Evolutionary conservation across 2,888 invertebrate species (phyloP).

Genomic region (Rugalucina vietnamica): DNA sequence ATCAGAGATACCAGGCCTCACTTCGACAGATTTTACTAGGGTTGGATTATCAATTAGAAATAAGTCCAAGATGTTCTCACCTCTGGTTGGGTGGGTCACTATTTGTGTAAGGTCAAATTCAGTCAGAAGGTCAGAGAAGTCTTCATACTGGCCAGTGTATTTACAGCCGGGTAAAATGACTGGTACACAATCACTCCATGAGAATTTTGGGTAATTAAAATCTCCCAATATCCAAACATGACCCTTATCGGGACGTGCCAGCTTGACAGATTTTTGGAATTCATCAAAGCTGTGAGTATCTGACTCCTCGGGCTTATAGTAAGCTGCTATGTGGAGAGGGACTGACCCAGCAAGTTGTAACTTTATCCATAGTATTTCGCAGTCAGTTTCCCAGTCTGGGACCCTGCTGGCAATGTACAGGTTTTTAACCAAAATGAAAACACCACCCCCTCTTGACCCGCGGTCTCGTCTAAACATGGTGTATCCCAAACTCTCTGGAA

Average conservation of each 20-base stretch:
- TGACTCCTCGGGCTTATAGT: background rate
- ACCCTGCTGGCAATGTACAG: slow-evolving; percentile 6
- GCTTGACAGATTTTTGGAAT: background rate
- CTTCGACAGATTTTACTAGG: background rate
- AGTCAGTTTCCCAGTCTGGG: background rate
- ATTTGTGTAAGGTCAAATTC: background rate
- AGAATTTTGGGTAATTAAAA: background rate
- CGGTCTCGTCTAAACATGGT: background rate
- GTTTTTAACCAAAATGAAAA: background rate
- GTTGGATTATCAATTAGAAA: background rate
- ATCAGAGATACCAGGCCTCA: background rate
- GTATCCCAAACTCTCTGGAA: background rate
- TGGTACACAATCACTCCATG: background rate
- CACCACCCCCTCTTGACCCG: background rate
- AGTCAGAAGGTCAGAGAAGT: background rate
- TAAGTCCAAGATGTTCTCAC: background rate
- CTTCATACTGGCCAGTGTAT: background rate
- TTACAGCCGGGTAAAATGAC: background rate
- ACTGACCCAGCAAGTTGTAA: background rate
- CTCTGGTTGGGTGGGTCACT: background rate
- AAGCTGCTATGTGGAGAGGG: background rate
- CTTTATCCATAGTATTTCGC: background rate
- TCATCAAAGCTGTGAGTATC: background rate
- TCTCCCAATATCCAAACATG: background rate
- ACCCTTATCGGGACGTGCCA: background rate